Evolutionary conservation across 2,888 invertebrate species (phyloP).

Genomic region (Sympetrum striolatum): DNA sequence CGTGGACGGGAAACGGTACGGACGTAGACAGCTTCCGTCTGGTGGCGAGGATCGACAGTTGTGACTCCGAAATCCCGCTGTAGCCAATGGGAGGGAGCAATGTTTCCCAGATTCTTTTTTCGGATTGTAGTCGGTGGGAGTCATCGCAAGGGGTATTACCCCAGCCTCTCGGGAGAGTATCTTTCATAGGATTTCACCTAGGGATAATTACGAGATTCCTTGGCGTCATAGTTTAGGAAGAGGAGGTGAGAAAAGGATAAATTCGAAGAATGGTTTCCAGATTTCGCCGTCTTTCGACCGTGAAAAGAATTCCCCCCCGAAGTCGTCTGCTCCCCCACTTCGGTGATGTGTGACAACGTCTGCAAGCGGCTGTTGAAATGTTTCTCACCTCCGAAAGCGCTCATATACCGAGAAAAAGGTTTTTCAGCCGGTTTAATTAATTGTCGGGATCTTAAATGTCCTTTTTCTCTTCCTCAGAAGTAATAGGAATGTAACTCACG

Average conservation of each 20-base stretch:
- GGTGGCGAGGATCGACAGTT: slow-evolving; percentile 16
- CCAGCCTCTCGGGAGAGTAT: background rate
- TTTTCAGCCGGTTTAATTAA: background rate
- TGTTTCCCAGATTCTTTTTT: background rate
- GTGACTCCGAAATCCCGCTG: background rate
- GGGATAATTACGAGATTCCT: background rate
- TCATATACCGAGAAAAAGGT: background rate
- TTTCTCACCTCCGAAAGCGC: background rate
- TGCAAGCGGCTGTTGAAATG: background rate
- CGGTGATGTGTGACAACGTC: background rate
- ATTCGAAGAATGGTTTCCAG: background rate
- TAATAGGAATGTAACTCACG: background rate
- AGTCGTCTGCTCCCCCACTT: background rate
- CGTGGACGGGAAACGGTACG: background rate
- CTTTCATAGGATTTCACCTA: background rate
- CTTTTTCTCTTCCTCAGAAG: background rate
- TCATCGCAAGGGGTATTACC: background rate
- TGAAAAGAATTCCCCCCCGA: background rate
- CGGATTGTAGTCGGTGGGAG: background rate
- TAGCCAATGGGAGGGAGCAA: background rate
- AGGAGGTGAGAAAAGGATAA: background rate
- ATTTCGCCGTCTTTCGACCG: background rate
- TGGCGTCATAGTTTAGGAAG: background rate
- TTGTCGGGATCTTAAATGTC: background rate
- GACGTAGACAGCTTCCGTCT: slow-evolving; percentile 34